Evolutionary conservation across 1,140 invertebrate genomes (phyloP).

Genomic region (Ceratoteleas bidentatus): DNA sequence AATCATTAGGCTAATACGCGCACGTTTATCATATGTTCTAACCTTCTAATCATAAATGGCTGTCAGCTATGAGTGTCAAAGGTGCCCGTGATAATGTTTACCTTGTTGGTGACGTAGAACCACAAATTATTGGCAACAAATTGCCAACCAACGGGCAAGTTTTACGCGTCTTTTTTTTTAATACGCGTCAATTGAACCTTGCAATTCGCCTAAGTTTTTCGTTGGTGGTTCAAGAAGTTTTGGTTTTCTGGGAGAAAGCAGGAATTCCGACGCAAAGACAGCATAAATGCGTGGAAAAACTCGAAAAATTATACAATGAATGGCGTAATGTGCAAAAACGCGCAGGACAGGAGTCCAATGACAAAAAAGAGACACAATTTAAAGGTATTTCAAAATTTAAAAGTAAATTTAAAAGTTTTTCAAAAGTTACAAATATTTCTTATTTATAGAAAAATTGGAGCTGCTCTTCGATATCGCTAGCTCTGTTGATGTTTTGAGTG

Average conservation of each 20-base stretch:
- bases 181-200: constrained; percentile 7
- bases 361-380: constrained; percentile 35
- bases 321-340: constrained; percentile 28
- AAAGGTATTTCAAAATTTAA: background rate
- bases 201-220: background rate
- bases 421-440: background rate
- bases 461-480: constrained; percentile 3
- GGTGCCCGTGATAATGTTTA: constrained; percentile 10
- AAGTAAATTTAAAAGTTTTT: background rate
- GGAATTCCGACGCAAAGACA: constrained; percentile 17
- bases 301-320: constrained; percentile 1
- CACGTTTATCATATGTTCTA: background rate
- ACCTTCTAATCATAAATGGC: background rate
- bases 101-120: constrained; percentile 13
- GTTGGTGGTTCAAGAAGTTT: constrained; percentile 21
- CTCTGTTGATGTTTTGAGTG: background rate
- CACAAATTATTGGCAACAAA: constrained; percentile 25
- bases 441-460: background rate
- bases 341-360: constrained; percentile 20
- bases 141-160: constrained; percentile 29
- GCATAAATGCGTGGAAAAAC: constrained; percentile 26
- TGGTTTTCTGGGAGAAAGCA: constrained; percentile 34
- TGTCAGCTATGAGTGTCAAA: background rate
- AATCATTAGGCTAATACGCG: background rate
- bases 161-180: constrained; percentile 19